A percentile compares a stretch with the other conserved stretches of the same genome.
Evolutionary conservation across 1,140 invertebrate species (phyloP).

Genomic region (Sipha flava): DNA sequence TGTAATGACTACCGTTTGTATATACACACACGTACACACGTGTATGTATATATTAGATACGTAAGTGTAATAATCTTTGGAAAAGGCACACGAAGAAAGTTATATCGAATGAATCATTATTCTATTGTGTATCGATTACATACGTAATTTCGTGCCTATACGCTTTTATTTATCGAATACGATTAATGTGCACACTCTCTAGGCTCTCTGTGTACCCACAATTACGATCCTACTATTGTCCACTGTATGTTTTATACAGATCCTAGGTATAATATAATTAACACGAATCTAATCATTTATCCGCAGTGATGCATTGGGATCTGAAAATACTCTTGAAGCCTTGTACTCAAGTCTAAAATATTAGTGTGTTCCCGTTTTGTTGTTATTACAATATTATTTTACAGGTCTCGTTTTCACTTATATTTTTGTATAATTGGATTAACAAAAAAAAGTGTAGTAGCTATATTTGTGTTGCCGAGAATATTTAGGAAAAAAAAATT

Average conservation of each 20-base stretch:
- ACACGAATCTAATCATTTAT: no score
- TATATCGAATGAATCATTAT: background rate
- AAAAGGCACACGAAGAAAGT: background rate
- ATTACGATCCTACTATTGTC: background rate
- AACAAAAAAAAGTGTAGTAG: no score
- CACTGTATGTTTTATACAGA: background rate
- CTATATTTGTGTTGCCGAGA: no score
- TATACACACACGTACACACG: background rate
- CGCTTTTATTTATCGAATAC: background rate
- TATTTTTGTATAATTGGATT: no score
- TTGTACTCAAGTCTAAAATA: no score
- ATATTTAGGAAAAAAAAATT: no score
- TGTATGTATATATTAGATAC: background rate
- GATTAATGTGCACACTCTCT: background rate
- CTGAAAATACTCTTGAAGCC: no score
- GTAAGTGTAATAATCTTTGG: background rate
- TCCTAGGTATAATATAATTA: no score
- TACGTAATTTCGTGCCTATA: background rate
- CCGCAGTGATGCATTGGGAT: no score
- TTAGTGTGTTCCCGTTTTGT: no score
- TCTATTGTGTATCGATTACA: background rate
- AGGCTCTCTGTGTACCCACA: background rate
- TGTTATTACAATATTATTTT: no score
- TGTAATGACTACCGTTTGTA: background rate
- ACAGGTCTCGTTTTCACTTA: no score